Conservation (phyloP, 2,888 invertebrate species). For the Tachina fera region DNA sequence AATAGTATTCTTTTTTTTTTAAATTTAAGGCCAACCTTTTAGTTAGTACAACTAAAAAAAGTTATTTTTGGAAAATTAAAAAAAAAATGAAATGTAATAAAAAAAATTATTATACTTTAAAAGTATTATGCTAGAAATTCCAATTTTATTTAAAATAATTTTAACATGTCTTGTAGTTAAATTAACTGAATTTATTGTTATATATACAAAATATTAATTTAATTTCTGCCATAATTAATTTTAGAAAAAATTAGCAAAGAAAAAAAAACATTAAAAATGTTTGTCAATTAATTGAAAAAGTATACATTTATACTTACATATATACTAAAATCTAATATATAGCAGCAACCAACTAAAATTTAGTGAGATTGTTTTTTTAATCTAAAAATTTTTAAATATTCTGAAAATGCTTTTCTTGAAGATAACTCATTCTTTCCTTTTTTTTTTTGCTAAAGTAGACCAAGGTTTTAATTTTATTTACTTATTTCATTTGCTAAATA, state of each 20-base stretch:
- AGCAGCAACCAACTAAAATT: constrained; percentile 28
- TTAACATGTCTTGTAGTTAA: constrained; percentile 74
- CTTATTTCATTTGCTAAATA: constrained; percentile 27
- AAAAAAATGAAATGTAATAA: constrained; percentile 58
- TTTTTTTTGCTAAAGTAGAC: constrained; percentile 33
- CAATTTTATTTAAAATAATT: constrained; percentile 68
- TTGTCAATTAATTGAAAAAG: constrained; percentile 49
- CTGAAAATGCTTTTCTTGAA: constrained; percentile 64
- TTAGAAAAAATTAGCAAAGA: constrained; percentile 34
- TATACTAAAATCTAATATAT: constrained; percentile 27
- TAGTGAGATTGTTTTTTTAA: constrained; percentile 45
- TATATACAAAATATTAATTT: constrained; percentile 46
- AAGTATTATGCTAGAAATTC: constrained; percentile 75
- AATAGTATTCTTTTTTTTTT: constrained; percentile 62
- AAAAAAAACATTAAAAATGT: constrained; percentile 4
- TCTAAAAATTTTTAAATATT: constrained; percentile 64
- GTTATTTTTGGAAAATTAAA: constrained; percentile 36
- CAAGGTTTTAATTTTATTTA: constrained; percentile 53
- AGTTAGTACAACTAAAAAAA: constrained; percentile 52
- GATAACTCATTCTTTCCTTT: constrained; percentile 18
- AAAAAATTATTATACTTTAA: constrained; percentile 61
- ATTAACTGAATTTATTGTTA: constrained; percentile 72
- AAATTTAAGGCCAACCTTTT: constrained; percentile 55
- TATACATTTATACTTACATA: not conserved
- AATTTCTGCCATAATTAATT: constrained; percentile 63